Percentiles rank a stretch among this genome's conserved stretches.
phyloP scores from a whole-genome alignment of 2,888 invertebrate species.

The Chloromyia formosa region DNA sequence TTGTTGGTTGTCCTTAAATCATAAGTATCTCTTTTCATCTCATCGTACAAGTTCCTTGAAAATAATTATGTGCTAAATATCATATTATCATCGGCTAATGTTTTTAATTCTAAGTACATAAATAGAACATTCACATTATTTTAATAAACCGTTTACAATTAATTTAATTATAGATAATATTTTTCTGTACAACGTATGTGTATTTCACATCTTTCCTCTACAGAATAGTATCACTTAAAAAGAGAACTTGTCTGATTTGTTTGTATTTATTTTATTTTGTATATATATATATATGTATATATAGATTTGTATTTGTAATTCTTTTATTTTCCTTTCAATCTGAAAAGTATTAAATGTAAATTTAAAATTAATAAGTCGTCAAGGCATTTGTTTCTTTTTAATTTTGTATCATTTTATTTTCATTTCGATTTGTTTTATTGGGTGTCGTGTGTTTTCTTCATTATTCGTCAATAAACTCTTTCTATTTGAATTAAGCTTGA shows the following conservation, averaged over 20 bases:
- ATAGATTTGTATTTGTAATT: not conserved
- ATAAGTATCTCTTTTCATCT: conserved; percentile 22
- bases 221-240: conserved; percentile 33
- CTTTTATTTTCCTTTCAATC: conserved; percentile 22
- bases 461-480: conserved; percentile 19
- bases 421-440: conserved; percentile 22
- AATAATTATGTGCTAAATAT: conserved; percentile 41
- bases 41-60: conserved; percentile 37
- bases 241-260: conserved; percentile 34
- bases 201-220: conserved; percentile 20
- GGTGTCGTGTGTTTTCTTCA: conserved; percentile 1
- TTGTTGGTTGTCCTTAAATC: conserved; percentile 35
- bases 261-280: conserved; percentile 14
- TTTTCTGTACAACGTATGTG: conserved; percentile 42
- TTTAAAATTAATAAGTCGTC: conserved; percentile 44
- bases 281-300: not conserved
- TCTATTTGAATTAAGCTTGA: conserved; percentile 31
- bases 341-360: conserved; percentile 30
- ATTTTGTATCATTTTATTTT: not conserved
- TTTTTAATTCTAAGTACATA: conserved; percentile 47
- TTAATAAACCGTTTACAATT: conserved; percentile 32
- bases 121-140: conserved; percentile 46
- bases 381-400: conserved; percentile 31
- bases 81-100: conserved; percentile 25
- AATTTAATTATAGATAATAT: conserved; percentile 45